Evolutionary conservation across 2,113 vertebrate genomes (phyloP).

Genomic region (Coregonus clupeaformis): DNA sequence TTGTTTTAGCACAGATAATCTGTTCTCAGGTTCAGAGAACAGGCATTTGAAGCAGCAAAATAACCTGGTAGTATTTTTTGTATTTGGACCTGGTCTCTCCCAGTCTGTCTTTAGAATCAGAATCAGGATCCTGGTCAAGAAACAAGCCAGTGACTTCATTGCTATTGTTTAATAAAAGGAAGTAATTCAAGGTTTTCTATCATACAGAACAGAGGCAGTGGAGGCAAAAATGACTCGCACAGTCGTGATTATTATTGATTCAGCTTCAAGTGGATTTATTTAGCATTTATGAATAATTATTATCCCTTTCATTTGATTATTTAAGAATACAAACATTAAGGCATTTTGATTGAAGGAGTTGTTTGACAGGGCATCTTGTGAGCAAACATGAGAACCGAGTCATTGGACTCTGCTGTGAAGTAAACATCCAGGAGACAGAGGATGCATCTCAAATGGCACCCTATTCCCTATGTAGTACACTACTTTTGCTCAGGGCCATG

Average conservation of each 20-base stretch:
- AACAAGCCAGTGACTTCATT: slow-evolving; percentile 16
- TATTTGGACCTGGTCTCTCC: slow-evolving; percentile 11
- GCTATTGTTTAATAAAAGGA: slow-evolving; percentile 43
- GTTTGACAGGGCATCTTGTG: background rate
- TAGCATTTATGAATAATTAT: background rate
- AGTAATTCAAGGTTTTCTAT: slow-evolving; percentile 23
- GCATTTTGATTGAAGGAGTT: too few species aligned
- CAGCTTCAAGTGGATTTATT: background rate
- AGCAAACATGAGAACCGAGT: background rate
- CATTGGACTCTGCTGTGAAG: background rate
- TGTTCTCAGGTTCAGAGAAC: background rate
- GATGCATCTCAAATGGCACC: too few species aligned
- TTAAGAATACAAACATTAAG: background rate
- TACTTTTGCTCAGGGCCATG: too few species aligned
- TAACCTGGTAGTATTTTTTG: background rate
- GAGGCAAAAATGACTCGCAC: slow-evolving; percentile 19
- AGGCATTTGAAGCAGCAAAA: slow-evolving; percentile 1
- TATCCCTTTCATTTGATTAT: background rate
- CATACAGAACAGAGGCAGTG: background rate
- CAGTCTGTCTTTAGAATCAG: slow-evolving; percentile 3
- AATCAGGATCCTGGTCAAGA: slow-evolving; percentile 1
- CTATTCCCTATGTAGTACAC: too few species aligned
- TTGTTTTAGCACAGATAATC: background rate
- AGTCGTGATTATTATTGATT: slow-evolving; percentile 23
- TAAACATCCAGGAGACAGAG: background rate